Evolutionary conservation across 1,140 invertebrate species (phyloP), one percentile per base, ranked within the genome.

Genomic region (Orius laevigatus): DNA sequence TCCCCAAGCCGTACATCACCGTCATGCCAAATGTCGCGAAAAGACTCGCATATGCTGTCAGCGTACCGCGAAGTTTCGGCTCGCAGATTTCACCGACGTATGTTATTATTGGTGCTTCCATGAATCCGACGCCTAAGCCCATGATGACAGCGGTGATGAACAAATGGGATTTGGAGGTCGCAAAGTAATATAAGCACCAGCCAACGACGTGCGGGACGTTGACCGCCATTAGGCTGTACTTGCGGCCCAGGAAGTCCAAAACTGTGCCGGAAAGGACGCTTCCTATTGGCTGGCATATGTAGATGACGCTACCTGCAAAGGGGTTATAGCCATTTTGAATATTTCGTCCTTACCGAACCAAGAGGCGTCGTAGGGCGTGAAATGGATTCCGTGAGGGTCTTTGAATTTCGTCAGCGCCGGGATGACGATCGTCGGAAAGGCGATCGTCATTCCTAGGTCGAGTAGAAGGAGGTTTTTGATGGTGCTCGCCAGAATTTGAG

Each of bases 81-180:
- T 65, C 70, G 63, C 66, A 67, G 5, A 72, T 68, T 60, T 73
- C 70, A 4, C 69, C 69, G 5, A 73, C 63, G 51, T 73, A 73
- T 1, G 70, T 65, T 43, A 68, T 63, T 14, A 70, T 67, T 3
- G 71, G 70, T 5, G 69, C 71, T 38, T 61, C 59, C 67, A 72
- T 68, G 10, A 73, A 63, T 0, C 71, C 70, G 11, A 68, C 64
- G n/a, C 70, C 54, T 14, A 55, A 32, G 0, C 54, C 54, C 51
- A 55, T 55, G 34, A 55, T 54, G 5, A 55, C 14, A 6, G 49
- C 50, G 0, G 56, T 55, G 1, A 51, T 31, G 18, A 47, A 53
- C 4, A 56, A 36, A 0, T 50, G 39, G 6, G 41, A 5, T 0
- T 52, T 20, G 11, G 56, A 36, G 20, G 35, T 35, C 1, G 57